Evolutionary conservation across 2,113 vertebrate genomes (phyloP), one percentile per base, ranked within the genome.

Genomic region (Peromyscus leucopus): DNA sequence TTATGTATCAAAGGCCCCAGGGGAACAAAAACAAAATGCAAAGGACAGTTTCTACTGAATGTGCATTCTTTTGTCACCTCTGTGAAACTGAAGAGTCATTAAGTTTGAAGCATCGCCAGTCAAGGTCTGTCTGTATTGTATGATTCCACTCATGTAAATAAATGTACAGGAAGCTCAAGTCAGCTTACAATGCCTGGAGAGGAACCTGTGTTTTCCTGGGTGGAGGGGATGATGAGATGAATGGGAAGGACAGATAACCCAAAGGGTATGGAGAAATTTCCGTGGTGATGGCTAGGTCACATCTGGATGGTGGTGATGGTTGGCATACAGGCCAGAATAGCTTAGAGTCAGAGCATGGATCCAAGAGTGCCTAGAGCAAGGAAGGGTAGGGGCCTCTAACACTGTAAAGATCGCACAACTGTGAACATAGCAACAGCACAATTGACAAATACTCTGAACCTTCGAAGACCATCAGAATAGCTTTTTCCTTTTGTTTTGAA

Each of bases 101-200:
- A 31, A 48, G 31, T 67, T 69, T 79, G 74, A 88, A 28, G 46
- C 24, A 51, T 28, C 21, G 3, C n/a, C 63, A 61, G 39, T 15
- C 28, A 88, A 65, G 21, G 33, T 24, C n/a, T 31, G 15, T 92
- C 55, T 84, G 8, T 48, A 42, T 33, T 51, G 1, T 63, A 55
- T 19, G 61, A 71, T 46, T 71, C 39, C 15, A 42, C 84, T 61
- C 67, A 89, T 63, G 76, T 89, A 55, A 88, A 84, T 89, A 55
- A 91, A 86, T 42, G 74, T 46, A 86, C 36, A n/a, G 24, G 74
- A 89, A 94, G 74, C 76, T 51, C 26, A 74, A 93, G 71, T 15
- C 19, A 84, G 48, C 69, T 19, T 72, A n/a, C 13, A 84, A 22
- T 1, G 2, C 85, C 36, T 71, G 91, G 48, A 96, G 93, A 57